Percentiles rank a stretch among this genome's conserved stretches.
These are phyloP conservation scores for Heterodera schachtii DNA, from an alignment of 1,140 invertebrate species.

Conservation along the genomic window DNA sequence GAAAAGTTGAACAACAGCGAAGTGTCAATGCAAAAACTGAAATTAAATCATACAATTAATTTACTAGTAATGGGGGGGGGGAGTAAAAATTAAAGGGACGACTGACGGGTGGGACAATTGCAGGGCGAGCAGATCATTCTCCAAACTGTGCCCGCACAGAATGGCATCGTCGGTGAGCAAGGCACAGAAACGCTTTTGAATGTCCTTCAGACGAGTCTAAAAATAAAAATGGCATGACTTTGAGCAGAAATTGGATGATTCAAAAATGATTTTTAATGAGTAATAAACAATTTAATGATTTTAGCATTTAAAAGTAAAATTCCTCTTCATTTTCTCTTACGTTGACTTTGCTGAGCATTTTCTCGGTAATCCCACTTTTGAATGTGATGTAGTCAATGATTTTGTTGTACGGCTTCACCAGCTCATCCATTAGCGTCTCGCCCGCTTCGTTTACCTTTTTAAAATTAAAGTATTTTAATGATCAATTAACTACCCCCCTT, in stretches of 20 bases:
- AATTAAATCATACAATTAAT: constrained; percentile 1
- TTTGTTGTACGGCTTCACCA: constrained; percentile 43
- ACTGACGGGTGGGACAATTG: constrained; percentile 37
- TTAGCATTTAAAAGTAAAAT: too few relatives aligned
- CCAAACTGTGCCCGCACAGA: constrained; percentile 40
- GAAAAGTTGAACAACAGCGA: constrained; percentile 43
- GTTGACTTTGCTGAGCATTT: constrained; percentile 25
- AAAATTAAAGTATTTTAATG: too few relatives aligned
- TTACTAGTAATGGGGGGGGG: too few relatives aligned
- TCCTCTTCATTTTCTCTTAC: constrained; percentile 6
- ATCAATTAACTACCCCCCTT: too few relatives aligned
- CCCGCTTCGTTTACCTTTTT: constrained; percentile 38
- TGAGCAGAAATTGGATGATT: too few relatives aligned
- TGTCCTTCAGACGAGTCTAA: constrained; percentile 31
- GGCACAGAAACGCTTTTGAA: constrained; percentile 24
- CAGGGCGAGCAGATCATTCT: constrained; percentile 36
- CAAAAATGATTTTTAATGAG: too few relatives aligned
- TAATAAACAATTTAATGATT: too few relatives aligned
- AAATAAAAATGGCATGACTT: background rate
- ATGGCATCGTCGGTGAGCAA: constrained; percentile 34
- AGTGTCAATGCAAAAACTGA: constrained; percentile 42
- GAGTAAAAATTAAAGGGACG: too few relatives aligned
- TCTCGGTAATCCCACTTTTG: constrained; percentile 42
- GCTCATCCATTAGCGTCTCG: constrained; percentile 31
- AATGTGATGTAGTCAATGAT: constrained; percentile 37